Evolutionary conservation across 2,888 invertebrate species (phyloP), one percentile per base, ranked within the genome.

Genomic region (Pristionchus fissidentatus): DNA sequence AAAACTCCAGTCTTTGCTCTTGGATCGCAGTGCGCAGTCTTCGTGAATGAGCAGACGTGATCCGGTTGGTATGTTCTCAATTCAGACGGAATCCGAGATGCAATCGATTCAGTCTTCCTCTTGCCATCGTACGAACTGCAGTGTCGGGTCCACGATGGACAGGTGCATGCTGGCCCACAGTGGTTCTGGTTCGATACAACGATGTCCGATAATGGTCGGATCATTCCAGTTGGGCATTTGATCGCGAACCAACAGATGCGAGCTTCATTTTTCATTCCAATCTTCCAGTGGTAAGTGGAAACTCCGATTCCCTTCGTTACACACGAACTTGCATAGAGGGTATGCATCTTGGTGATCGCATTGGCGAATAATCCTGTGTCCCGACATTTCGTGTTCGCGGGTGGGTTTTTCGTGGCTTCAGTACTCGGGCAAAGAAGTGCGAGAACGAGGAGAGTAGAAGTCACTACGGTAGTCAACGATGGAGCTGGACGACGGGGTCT

Each of bases 21-120:
- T 22, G 29, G 49, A 38, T 77, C 77, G 52, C 77, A 77, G n/a
- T 77, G 77, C 7, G 35, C 19, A 4, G 29, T 32, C 22, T n/a
- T 22, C 46, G 46, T 35, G 77, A 77, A 77, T 46, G 77, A 77
- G 35, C 77, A 77, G 49, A 77, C 77, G 49, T 77, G 77, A 4
- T 26, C 15, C 7, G 77, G 77, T 10, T 22, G 22, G 77, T 26
- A 77, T 15, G n/a, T 49, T 38, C 32, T 52, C 77, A 77, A 32
- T 22, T 49, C 77, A 7, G 22, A 19, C 5, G 77, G 77, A 7
- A 77, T 8, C 8, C 49, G 29, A 13, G 43, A 7, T 4, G 22
- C 5, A 3, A 29, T 35, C 26, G 77, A 77, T 8, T 77, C 77
- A 8, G 46, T 77, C 52, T n/a, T 52, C 19, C 22, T 26, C 26